Evolutionary conservation across 2,888 invertebrate species (phyloP).

Genomic region (Fragum whitleyi): DNA sequence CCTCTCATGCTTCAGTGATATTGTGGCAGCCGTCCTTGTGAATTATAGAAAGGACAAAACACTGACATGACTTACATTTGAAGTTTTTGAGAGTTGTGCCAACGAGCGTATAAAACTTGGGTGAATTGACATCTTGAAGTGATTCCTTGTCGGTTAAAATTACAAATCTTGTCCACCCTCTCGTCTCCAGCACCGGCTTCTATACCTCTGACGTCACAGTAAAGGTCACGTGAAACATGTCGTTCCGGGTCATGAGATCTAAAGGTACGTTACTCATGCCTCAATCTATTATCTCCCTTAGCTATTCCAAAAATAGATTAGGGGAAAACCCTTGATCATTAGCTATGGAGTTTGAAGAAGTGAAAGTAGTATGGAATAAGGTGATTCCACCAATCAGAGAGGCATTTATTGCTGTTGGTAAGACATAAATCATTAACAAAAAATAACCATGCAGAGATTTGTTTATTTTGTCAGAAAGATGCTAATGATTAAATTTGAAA

Average conservation of each 20-base stretch:
- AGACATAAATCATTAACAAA: not conserved
- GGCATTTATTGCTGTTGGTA: not conserved
- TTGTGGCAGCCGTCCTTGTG: not conserved
- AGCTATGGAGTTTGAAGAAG: not conserved
- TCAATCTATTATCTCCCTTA: too few species aligned
- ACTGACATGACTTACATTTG: not conserved
- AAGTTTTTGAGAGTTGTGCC: not conserved
- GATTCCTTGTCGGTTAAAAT: not conserved
- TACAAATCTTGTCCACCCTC: not conserved
- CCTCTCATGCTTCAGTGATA: not conserved
- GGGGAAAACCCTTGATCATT: not conserved
- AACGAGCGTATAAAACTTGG: constrained; percentile 10
- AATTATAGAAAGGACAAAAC: not conserved
- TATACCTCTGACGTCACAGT: constrained; percentile 44
- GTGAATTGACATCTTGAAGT: constrained; percentile 2
- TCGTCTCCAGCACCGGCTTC: constrained; percentile 21
- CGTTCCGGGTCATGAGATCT: not conserved
- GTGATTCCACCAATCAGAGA: constrained; percentile 2
- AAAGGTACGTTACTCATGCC: too few species aligned
- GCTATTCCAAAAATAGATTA: not conserved
- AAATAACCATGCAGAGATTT: too few species aligned
- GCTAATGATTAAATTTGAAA: too few species aligned
- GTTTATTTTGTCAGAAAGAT: too few species aligned
- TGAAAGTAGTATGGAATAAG: constrained; percentile 17
- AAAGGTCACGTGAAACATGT: constrained; percentile 40